phyloP scores from a whole-genome alignment of 2,888 invertebrate species.

The Mycalesis mineus region DNA sequence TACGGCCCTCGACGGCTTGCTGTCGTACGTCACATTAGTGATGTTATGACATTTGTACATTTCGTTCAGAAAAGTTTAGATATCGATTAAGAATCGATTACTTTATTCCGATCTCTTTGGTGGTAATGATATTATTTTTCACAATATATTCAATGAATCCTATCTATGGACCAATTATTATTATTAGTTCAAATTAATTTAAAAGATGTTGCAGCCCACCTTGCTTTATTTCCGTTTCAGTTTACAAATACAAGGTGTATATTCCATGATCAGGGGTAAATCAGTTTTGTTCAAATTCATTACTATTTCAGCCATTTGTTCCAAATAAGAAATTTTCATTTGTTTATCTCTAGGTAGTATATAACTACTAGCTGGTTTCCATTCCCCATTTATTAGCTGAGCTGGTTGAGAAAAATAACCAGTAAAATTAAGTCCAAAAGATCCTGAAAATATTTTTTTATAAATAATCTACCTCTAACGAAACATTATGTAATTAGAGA shows the following conservation, averaged over 20 bases:
- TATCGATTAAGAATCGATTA: slow-evolving; percentile 11
- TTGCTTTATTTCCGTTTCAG: neutral
- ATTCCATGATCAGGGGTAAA: slow-evolving; percentile 46
- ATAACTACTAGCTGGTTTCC: slow-evolving; percentile 64
- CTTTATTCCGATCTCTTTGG: neutral
- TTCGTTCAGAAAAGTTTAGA: slow-evolving; percentile 15
- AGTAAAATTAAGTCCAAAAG: slow-evolving; percentile 72
- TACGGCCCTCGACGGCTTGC: slow-evolving; percentile 20
- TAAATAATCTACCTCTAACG: too few species aligned
- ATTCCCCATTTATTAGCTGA: slow-evolving; percentile 55
- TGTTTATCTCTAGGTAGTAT: slow-evolving; percentile 55
- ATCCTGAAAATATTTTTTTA: slow-evolving; percentile 47
- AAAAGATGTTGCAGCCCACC: neutral
- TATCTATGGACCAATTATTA: too few species aligned
- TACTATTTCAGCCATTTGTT: slow-evolving; percentile 48
- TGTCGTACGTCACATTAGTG: slow-evolving; percentile 22
- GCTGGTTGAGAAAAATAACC: slow-evolving; percentile 79
- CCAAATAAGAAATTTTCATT: slow-evolving; percentile 54
- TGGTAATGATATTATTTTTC: too few species aligned
- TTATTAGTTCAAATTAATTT: neutral
- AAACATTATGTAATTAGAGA: neutral
- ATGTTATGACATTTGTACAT: slow-evolving; percentile 6
- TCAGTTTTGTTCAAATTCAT: slow-evolving; percentile 44
- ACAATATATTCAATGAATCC: too few species aligned
- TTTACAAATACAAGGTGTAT: slow-evolving; percentile 46